Evolutionary conservation across 2,888 invertebrate genomes (phyloP), one percentile per base, ranked within the genome.

Genomic region (Habrosyne pyritoides): DNA sequence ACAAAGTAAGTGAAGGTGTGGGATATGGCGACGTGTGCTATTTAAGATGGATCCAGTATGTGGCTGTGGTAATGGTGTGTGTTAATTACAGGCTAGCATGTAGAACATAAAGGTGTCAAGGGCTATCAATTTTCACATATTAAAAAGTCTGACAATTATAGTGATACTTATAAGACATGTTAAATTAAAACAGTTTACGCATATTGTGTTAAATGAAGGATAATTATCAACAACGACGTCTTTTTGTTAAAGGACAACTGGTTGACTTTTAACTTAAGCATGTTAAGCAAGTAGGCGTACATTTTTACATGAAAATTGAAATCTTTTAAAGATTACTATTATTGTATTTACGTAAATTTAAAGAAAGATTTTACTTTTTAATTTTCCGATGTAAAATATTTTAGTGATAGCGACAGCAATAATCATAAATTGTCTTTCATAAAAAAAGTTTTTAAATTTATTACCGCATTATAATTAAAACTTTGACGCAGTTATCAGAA

Each of bases 21-120:
- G n/a, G 14, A 42, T 18, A 42, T 8, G 10, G 36, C 36, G 14
- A 7, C 36, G 14, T 42, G 14, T 42, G 36, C 14, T 42, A 42
- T 42, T 42, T 42, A 42, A 42, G 42, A 42, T 18, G 42, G n/a
- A 36, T 42, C 42, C 42, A 18, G 42, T 8, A 42, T 42, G 36
- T 42, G 36, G 36, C n/a, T n/a, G n/a, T n/a, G n/a, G n/a, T n/a
- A n/a, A n/a, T n/a, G n/a, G n/a, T n/a, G n/a, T n/a, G n/a, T n/a
- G n/a, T n/a, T 57, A 46, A 28, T 59, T 61, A 57, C 58, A 60
- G 57, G 58, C 57, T 48, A 55, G 61, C 55, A 59, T 55, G 55
- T 63, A 60, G 28, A 54, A 33, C 55, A 56, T 71, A 75, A 67
- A 73, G 63, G 67, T 79, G 76, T 75, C 79, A 77, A 79, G 77